Conservation (phyloP, 53 echinoderm and acorn worm genomes). For the Luidia sarsii region DNA sequence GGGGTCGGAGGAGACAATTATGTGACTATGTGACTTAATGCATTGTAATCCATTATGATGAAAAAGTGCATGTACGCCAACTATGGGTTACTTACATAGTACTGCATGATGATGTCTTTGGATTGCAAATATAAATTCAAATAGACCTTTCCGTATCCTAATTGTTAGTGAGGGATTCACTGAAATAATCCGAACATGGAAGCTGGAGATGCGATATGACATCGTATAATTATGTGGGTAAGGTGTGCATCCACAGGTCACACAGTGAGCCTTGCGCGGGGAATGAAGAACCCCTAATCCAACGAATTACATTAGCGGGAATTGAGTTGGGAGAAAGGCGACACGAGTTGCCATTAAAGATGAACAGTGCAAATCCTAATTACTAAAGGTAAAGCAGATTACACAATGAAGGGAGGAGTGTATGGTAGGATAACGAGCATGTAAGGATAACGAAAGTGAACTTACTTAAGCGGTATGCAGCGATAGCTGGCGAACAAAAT, state of each 20-base stretch:
- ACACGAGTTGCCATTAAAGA: conserved; percentile 46
- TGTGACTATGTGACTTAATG: too few species aligned
- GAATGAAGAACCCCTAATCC: conserved; percentile 35
- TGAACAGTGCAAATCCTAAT: conserved; percentile 39
- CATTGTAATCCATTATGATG: too few species aligned
- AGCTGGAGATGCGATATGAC: too few species aligned
- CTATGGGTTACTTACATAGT: too few species aligned
- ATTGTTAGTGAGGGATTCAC: too few species aligned
- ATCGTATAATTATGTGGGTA: too few species aligned
- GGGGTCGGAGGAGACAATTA: too few species aligned
- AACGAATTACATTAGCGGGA: conserved; percentile 52
- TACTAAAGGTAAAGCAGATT: background rate
- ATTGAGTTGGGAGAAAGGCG: conserved; percentile 31
- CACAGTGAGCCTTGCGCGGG: background rate
- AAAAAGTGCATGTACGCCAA: too few species aligned
- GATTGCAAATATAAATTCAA: too few species aligned
- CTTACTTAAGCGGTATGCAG: conserved; percentile 54
- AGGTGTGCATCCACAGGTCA: conserved; percentile 24
- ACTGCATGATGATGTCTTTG: too few species aligned
- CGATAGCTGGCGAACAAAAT: conserved; percentile 54
- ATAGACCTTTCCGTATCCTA: too few species aligned
- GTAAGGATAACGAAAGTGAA: background rate
- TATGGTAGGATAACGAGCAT: background rate
- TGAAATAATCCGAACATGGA: too few species aligned
- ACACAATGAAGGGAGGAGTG: background rate